Base-by-base conservation (phyloP, 2,113 vertebrate genomes). In the Onychostoma macrolepis region DNA sequence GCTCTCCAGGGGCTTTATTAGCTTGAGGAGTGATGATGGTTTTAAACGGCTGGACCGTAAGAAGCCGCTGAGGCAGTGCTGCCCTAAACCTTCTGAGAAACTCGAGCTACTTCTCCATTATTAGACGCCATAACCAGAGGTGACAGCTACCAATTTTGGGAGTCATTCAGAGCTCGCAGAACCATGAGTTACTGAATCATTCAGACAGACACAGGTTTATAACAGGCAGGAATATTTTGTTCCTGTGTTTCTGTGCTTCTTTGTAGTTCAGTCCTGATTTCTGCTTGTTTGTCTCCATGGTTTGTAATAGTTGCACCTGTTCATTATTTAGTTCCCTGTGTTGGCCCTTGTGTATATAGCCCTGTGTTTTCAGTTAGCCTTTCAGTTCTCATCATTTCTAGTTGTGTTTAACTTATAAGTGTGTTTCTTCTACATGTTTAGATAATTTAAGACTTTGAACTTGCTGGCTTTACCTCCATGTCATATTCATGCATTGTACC, bases 1-100 rank as follows among this genome's bases (percentile, higher is more conserved):
- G 24, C 74, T 83, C 80, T 61, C 36, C 80, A 48, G 45, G 61
- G 80, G 17, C 38, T 24, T 41, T 50, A 71, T 72, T 86, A 86
- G 85, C 84, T 79, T 50, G 45, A 50, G 67, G 89, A 74, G 84
- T 72, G 88, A 84, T 90, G 93, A 94, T 92, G 85, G 90, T 94
- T 95, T 92, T 93, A 92, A 93, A 91, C 33, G 19, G 30, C 71
- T 74, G 0, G 2, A n/a, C 71, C 19, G 4, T 72, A 72, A 24
- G 86, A 92, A 95, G 93, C 88, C 91, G 94, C 94, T 95, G 94
- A 95, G 90, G 80, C 92, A 85, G 92, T 90, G 79, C 33, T 72
- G 33, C 2, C 0, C 69, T 38, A 12, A 72, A 72, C 69, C 10
- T 74, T 74, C 36, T 41, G 36, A 41, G 71, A 41, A 89, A 91